Evolutionary conservation across 2,888 invertebrate species (phyloP).

Genomic region (Lypha dubia): DNA sequence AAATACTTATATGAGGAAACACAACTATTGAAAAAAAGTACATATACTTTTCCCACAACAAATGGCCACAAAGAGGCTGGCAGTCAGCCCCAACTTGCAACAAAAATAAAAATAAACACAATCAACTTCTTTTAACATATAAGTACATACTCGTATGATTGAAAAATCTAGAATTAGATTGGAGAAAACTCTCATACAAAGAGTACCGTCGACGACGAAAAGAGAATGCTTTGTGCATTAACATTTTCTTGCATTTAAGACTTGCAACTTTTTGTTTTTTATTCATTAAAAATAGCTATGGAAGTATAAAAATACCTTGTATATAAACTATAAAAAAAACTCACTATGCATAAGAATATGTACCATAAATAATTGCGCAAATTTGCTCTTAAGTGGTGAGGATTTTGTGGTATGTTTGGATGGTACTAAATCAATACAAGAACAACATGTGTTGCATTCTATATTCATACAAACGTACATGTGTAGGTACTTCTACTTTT

Average conservation of each 20-base stretch:
- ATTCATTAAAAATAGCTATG: constrained; percentile 11
- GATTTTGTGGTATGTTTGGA: constrained; percentile 48
- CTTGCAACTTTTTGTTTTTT: constrained; percentile 30
- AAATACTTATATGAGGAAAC: constrained; percentile 33
- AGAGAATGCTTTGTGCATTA: constrained; percentile 18
- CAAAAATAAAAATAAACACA: constrained; percentile 38
- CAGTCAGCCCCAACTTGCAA: constrained; percentile 2
- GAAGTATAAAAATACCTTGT: constrained; percentile 38
- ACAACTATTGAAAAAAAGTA: constrained; percentile 15
- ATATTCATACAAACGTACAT: too few relatives aligned
- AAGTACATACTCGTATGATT: too few relatives aligned
- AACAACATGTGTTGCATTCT: constrained; percentile 38
- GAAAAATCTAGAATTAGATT: constrained; percentile 58
- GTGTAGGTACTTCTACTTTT: neutral
- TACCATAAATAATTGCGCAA: constrained; percentile 14
- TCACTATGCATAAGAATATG: constrained; percentile 2
- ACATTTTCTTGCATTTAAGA: constrained; percentile 35
- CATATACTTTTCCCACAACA: constrained; percentile 47
- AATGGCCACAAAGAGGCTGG: constrained; percentile 14
- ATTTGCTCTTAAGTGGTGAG: constrained; percentile 30
- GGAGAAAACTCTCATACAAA: constrained; percentile 47
- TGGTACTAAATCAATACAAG: constrained; percentile 20
- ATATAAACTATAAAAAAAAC: constrained; percentile 28
- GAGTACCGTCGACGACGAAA: constrained; percentile 29
- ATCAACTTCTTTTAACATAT: constrained; percentile 38